Base-by-base conservation (phyloP, 2,888 invertebrate species). In the Amblyjoppa proteus region DNA sequence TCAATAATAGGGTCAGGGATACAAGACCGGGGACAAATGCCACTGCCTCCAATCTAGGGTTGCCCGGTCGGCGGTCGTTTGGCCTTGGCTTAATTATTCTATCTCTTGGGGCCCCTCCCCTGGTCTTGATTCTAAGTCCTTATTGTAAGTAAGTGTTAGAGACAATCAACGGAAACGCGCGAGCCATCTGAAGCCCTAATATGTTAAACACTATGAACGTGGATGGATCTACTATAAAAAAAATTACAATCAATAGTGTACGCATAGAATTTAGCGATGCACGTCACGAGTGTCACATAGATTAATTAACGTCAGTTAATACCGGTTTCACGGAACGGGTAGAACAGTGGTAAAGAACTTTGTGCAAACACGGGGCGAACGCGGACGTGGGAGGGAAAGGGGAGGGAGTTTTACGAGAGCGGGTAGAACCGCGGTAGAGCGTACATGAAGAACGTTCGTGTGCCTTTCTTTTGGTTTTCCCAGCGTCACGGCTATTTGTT, bases 401-500 rank as follows among this genome's bases (percentile, higher is more conserved):
- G 41, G 49, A 31, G 20, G 58, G 51, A 68, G 68, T 56, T 68
- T 76, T 41, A 76, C 53, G 53, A 74, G 34, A 41, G 74, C 11
- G 49, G 49, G 49, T 53, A 45, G 1, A 56, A 11, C 25, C 11
- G 16, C 11, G 7, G 16, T 3, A 45, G 31, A 45, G 66, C 45
- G 66, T 7, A 51, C 49, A 49, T 11, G 68, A 56, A 68, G 77
- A 69, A 58, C 68, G 13, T 13, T 70, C 64, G 53, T 45, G 51
- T 45, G n/a, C 31, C 41, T 61, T 82, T 69, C 61, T 69, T 58
- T 58, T 68, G 83, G 51, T 70, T 79, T 69, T 78, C 6, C 64
- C 64, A 77, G 56, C 81, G 73, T 61, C 61, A 61, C 61, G 31
- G 64, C 51, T 84, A 74, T 86, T 86, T 86, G 70, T 81, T 86